Base-by-base conservation (phyloP, 2,888 invertebrate genomes). In the Eulithis prunata region DNA sequence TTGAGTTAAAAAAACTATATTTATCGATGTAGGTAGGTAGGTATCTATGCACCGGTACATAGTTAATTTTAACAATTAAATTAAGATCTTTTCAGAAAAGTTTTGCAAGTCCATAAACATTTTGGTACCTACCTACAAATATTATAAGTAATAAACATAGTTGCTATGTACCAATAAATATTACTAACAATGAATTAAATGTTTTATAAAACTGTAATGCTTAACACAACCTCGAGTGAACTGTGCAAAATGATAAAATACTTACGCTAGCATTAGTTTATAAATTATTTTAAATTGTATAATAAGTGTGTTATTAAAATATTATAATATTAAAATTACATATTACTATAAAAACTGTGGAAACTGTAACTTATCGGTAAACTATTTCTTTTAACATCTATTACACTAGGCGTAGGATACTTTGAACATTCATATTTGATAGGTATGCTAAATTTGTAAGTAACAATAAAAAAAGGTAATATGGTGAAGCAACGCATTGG, bases 181-280 rank as follows among this genome's bases (percentile, higher is more conserved):
- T 62, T 69, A 68, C 57, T 53, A 73, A 68, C 62, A 62, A 51
- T 59, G 60, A 69, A 62, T 51, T 55, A 60, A 56, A 52, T 57
- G 49, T 38, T 55, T 41, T 41, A 41, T 63, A 46, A 64, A 49
- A 49, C 10, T 49, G 21, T 66, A 70, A 62, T 65, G 57, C 28
- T 57, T 62, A 90, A 85, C 90, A 91, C 91, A 91, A 91, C 90
- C 91, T 80, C 79, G 89, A 91, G 90, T 90, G 88, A 90, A 90
- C 89, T 80, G 68, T 82, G 79, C 76, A 78, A 57, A 56, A 21
- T 12, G 12, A 60, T 52, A 52, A 54, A 63, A 38, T 64, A 60
- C 13, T 52, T 54, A 49, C 8, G 13, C 13, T 41, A 57, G 21
- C 11, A 46, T 14, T 63, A 41, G 38, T n/a, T 59, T 45, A 51